phyloP scores from a whole-genome alignment of 2,888 invertebrate genomes.

The Eurois occulta region DNA sequence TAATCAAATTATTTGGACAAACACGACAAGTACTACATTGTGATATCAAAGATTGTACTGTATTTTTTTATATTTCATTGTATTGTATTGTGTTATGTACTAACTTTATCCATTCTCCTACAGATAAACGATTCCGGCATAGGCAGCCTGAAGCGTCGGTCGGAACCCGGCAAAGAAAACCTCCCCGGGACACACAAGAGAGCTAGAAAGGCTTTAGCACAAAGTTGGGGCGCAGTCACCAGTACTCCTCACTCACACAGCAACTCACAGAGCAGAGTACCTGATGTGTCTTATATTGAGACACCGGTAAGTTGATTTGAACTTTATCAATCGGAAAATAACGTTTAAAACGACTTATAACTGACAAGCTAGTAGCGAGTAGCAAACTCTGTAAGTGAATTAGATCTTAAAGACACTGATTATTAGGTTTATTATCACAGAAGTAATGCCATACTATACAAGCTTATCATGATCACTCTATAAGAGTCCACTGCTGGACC shows the following conservation, averaged over 20 bases:
- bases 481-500: too few species aligned
- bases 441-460: too few species aligned
- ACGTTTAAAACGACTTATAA: neutral
- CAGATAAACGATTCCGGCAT: conserved; percentile 86
- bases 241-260: conserved; percentile 83
- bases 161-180: conserved; percentile 92
- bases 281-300: conserved; percentile 94
- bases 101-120: neutral
- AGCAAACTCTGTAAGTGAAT: conserved; percentile 92
- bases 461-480: too few species aligned
- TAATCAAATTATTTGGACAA: neutral
- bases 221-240: conserved; percentile 91
- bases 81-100: too few species aligned
- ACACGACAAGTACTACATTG: neutral
- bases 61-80: too few species aligned
- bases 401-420: too few species aligned
- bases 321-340: neutral
- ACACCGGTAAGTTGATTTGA: conserved; percentile 92
- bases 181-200: conserved; percentile 91
- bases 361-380: neutral
- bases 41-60: neutral
- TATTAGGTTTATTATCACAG: too few species aligned
- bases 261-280: conserved; percentile 74
- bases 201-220: conserved; percentile 95
- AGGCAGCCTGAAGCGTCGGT: conserved; percentile 82